Evolutionary conservation across 2,797 vertebrate genomes (phyloP).

Genomic region (Bovichtus variegatus): DNA sequence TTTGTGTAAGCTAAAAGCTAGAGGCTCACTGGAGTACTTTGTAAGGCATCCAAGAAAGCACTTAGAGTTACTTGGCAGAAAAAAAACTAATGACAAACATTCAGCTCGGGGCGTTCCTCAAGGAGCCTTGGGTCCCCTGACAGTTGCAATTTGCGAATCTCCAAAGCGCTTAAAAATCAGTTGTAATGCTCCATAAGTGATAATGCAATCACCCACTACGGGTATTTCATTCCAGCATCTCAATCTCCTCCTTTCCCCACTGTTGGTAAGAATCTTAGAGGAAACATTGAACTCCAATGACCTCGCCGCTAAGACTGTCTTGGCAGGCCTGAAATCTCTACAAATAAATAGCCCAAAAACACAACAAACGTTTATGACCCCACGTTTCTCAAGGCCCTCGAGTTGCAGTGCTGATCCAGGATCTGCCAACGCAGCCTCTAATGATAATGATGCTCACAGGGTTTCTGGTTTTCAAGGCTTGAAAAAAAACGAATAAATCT

Average conservation of each 20-base stretch:
- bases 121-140: slow-evolving; percentile 35
- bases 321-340: slow-evolving; percentile 61
- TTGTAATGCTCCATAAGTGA: slow-evolving; percentile 67
- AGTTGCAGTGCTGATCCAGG: slow-evolving; percentile 70
- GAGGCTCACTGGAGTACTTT: slow-evolving; percentile 59
- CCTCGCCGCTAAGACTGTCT: slow-evolving; percentile 46
- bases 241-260: slow-evolving; percentile 43
- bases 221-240: slow-evolving; percentile 69
- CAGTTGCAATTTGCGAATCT: slow-evolving; percentile 38
- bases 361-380: slow-evolving; percentile 72
- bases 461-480: slow-evolving; percentile 45
- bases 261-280: slow-evolving; percentile 68
- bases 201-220: slow-evolving; percentile 59
- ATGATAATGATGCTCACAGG: slow-evolving; percentile 24
- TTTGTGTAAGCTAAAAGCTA: slow-evolving; percentile 60
- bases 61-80: slow-evolving; percentile 46
- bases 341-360: slow-evolving; percentile 36
- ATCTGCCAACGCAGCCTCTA: slow-evolving; percentile 36
- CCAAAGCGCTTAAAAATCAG: slow-evolving; percentile 56
- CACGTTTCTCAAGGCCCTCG: slow-evolving; percentile 61
- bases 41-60: slow-evolving; percentile 56
- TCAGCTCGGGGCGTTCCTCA: slow-evolving; percentile 47
- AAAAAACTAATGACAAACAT: background rate
- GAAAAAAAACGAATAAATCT: slow-evolving; percentile 1
- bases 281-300: slow-evolving; percentile 76